Evolutionary conservation across 2,888 invertebrate species (phyloP).

Genomic region (Synergus japonicus): DNA sequence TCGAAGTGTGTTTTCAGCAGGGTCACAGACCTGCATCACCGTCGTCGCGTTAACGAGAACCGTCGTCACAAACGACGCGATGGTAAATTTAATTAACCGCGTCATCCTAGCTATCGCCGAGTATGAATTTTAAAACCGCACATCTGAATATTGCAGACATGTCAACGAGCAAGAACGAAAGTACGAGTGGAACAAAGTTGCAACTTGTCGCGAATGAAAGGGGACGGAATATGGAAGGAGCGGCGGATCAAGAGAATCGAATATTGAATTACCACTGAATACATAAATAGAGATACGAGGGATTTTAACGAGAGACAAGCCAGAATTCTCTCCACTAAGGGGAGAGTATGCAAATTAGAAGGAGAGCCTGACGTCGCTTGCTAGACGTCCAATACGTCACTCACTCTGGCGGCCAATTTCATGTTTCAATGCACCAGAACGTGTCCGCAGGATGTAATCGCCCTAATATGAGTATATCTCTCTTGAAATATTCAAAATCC

Average conservation of each 20-base stretch:
- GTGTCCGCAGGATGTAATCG: conserved; percentile 15
- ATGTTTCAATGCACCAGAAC: conserved; percentile 17
- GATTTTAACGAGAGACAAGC: conserved; percentile 54
- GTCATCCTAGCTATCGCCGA: conserved; percentile 54
- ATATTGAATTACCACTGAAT: conserved; percentile 61
- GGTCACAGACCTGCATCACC: conserved; percentile 53
- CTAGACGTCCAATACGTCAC: conserved; percentile 45
- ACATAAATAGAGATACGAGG: conserved; percentile 56
- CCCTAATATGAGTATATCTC: conserved; percentile 22
- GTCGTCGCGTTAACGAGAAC: conserved; percentile 52
- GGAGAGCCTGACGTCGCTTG: conserved; percentile 33
- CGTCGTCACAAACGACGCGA: conserved; percentile 54
- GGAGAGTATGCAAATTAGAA: conserved; percentile 48
- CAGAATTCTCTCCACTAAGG: conserved; percentile 36
- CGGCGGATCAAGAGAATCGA: conserved; percentile 50
- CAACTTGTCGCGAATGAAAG: conserved; percentile 36
- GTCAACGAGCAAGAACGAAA: conserved; percentile 43
- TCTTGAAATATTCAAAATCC: neutral
- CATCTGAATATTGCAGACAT: conserved; percentile 55
- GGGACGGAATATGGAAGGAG: conserved; percentile 27
- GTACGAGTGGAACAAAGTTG: conserved; percentile 45
- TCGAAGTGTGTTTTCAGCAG: conserved; percentile 37
- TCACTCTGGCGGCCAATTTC: conserved; percentile 42
- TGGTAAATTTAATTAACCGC: conserved; percentile 59
- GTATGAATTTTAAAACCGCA: conserved; percentile 59